Evolutionary conservation across 2,797 vertebrate genomes (phyloP).

Genomic region (Anomalospiza imberbis): DNA sequence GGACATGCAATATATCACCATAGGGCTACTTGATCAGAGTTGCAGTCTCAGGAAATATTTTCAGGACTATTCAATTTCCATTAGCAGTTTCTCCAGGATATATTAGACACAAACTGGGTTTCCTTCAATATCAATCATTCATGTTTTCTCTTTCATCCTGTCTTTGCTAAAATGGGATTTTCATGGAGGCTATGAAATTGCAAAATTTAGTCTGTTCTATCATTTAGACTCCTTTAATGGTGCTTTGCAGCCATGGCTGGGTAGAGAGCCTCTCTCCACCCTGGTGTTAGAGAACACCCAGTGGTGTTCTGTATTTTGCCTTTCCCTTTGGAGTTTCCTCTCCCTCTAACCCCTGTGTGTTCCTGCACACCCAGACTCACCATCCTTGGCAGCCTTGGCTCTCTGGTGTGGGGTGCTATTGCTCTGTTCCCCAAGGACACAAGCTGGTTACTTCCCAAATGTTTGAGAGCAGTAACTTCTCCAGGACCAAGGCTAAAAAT

Average conservation of each 20-base stretch:
- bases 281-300: background rate
- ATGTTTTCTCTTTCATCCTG: constrained; percentile 56
- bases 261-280: background rate
- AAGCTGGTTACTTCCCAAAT: background rate
- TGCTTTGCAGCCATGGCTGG: background rate
- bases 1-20: constrained; percentile 43
- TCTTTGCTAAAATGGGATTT: constrained; percentile 61
- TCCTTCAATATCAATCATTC: constrained; percentile 55
- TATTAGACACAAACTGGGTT: constrained; percentile 54
- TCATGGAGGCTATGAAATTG: constrained; percentile 40
- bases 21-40: constrained; percentile 48
- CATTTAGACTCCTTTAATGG: background rate
- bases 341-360: background rate
- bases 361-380: no score
- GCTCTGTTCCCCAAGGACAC: background rate
- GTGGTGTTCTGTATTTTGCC: background rate
- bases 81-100: constrained; percentile 62
- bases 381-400: background rate
- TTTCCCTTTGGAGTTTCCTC: background rate
- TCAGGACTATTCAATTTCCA: constrained; percentile 60
- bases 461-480: background rate
- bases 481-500: background rate
- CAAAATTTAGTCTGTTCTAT: constrained; percentile 27
- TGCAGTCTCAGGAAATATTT: constrained; percentile 61
- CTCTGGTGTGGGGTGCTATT: background rate